Evolutionary conservation across 2,888 invertebrate species (phyloP).

Genomic region (Electrophaes corylata): DNA sequence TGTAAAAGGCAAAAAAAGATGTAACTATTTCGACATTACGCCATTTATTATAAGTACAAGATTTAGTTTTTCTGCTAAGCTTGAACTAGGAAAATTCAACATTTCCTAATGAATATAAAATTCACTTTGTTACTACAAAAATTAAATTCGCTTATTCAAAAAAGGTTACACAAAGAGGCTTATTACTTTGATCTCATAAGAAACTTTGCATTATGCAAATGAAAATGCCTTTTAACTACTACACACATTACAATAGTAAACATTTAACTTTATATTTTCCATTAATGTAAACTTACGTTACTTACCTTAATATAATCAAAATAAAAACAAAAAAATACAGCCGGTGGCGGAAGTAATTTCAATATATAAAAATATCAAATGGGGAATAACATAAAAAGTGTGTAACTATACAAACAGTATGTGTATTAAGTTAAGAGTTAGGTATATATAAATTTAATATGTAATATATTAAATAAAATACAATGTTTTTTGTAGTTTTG

Average conservation of each 20-base stretch:
- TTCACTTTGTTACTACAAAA: not conserved
- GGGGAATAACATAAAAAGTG: not conserved
- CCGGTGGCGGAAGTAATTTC: not conserved
- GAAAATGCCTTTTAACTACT: not conserved
- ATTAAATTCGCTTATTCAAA: not conserved
- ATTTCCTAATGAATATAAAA: too few species aligned
- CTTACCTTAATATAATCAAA: not conserved
- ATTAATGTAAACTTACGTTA: not conserved
- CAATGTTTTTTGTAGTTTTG: conserved; percentile 8
- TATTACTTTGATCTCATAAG: conserved; percentile 9
- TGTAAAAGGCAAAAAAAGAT: too few species aligned
- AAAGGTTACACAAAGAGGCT: not conserved
- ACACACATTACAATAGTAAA: not conserved
- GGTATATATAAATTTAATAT: not conserved
- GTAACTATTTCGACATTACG: too few species aligned
- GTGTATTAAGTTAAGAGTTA: not conserved
- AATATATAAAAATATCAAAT: not conserved
- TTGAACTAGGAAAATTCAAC: too few species aligned
- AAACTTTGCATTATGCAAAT: not conserved
- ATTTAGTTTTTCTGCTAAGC: too few species aligned
- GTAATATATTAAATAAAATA: conserved; percentile 22
- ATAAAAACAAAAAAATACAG: not conserved
- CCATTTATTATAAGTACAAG: too few species aligned
- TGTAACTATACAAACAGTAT: not conserved
- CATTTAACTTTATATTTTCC: not conserved